Evolutionary conservation across 2,797 vertebrate species (phyloP).

Genomic region (Lithobates pipiens): DNA sequence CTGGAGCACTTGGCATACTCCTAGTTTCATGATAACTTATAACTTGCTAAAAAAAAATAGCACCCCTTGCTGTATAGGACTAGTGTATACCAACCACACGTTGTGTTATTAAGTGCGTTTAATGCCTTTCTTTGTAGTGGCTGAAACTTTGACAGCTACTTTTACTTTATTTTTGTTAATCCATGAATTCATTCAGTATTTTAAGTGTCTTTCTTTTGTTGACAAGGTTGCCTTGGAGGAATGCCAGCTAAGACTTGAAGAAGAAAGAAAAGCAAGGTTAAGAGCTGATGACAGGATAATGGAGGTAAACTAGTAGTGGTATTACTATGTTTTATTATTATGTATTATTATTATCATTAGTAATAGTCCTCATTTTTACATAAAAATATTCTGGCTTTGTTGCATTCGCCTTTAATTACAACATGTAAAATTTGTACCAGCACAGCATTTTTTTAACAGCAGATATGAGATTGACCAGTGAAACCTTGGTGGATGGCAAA

Average conservation of each 20-base stretch:
- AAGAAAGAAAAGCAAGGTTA: constrained; percentile 85
- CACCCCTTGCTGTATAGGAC: too few relatives aligned
- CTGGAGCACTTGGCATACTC: too few relatives aligned
- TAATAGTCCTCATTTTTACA: neutral
- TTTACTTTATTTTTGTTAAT: too few relatives aligned
- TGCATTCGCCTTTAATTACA: neutral
- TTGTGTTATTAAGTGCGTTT: too few relatives aligned
- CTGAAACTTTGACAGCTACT: too few relatives aligned
- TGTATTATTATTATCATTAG: neutral
- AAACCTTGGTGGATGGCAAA: too few relatives aligned
- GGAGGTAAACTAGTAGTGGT: constrained; percentile 79
- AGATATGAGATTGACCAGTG: neutral
- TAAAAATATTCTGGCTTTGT: neutral
- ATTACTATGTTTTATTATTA: neutral
- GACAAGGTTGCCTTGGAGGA: constrained; percentile 87
- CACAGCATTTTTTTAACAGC: neutral
- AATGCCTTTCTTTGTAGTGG: too few relatives aligned
- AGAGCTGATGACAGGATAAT: constrained; percentile 82
- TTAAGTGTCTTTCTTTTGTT: constrained; percentile 32
- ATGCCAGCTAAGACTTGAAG: constrained; percentile 82
- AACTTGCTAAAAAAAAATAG: too few relatives aligned
- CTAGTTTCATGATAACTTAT: too few relatives aligned
- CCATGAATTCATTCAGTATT: neutral
- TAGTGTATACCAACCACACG: too few relatives aligned
- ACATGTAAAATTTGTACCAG: neutral